Percentiles rank a stretch among this genome's conserved stretches.
Evolutionary conservation across 2,797 vertebrate species (phyloP).

Genomic region (Garrulus glandarius): DNA sequence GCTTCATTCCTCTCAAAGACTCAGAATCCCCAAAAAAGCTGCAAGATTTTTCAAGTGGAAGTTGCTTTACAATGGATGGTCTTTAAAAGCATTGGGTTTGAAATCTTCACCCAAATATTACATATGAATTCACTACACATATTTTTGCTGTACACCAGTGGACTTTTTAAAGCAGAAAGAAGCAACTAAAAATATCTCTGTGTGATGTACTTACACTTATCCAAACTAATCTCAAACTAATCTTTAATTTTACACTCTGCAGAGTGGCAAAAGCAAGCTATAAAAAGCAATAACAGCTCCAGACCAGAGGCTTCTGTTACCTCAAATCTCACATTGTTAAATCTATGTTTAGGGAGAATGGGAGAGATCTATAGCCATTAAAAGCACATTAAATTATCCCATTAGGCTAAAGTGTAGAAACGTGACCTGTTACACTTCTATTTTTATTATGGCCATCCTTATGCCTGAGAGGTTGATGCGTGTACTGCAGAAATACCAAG

Average conservation of each 20-base stretch:
- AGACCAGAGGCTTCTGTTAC: neutral
- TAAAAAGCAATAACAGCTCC: neutral
- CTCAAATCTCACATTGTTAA: neutral
- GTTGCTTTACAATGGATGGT: neutral
- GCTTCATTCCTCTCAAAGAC: neutral
- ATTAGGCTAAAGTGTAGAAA: constrained; percentile 28
- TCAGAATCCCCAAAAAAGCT: neutral
- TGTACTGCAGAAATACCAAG: neutral
- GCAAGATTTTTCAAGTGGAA: neutral
- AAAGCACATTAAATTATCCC: constrained; percentile 23
- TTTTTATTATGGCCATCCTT: neutral
- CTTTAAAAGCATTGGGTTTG: neutral
- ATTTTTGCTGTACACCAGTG: neutral
- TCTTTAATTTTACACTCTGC: neutral
- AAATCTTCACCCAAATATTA: neutral
- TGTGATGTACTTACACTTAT: neutral
- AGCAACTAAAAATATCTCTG: neutral
- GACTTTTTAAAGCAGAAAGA: neutral
- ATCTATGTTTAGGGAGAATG: neutral
- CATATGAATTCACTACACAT: neutral
- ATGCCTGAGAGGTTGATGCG: neutral
- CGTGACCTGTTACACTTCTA: neutral
- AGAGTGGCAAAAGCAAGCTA: neutral
- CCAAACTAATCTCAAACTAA: neutral
- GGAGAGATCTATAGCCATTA: neutral